These are phyloP conservation scores for Epistrophe eligans DNA, from an alignment of 2,888 invertebrate species.

Conservation along the genomic window DNA sequence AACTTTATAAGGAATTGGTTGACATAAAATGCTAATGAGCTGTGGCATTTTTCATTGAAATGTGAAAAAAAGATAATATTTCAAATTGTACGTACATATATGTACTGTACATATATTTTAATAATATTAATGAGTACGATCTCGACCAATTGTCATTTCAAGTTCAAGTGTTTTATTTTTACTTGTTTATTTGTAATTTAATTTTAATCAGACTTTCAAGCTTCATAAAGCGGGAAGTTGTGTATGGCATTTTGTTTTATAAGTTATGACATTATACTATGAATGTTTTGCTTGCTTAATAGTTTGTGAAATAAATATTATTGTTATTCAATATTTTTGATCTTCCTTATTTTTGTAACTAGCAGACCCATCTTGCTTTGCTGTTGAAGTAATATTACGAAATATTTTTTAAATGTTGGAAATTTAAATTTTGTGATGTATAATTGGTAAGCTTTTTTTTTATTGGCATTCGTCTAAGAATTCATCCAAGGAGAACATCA, in stretches of 20 bases:
- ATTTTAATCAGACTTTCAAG: neutral
- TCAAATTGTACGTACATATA: too few species aligned
- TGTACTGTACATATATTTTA: too few species aligned
- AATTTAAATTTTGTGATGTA: too few species aligned
- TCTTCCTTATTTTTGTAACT: neutral
- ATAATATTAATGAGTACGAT: constrained; percentile 31
- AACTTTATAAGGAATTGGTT: constrained; percentile 7
- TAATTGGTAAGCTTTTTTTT: too few species aligned
- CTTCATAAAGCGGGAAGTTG: constrained; percentile 18
- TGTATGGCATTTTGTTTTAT: neutral
- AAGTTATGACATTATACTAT: neutral
- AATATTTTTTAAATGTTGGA: too few species aligned
- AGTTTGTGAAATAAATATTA: constrained; percentile 18
- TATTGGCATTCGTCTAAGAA: too few species aligned
- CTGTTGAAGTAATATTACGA: neutral
- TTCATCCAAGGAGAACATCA: too few species aligned
- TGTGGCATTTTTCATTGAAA: constrained; percentile 42
- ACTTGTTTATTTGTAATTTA: neutral
- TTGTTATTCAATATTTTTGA: constrained; percentile 13
- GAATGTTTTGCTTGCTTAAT: constrained; percentile 19
- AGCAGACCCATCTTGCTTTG: neutral
- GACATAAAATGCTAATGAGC: constrained; percentile 40
- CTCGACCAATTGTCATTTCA: constrained; percentile 50
- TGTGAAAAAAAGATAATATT: constrained; percentile 41
- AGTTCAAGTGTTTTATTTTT: constrained; percentile 68